A percentile compares a stretch with the other conserved stretches of the same genome.
phyloP scores from a whole-genome alignment of 2,113 vertebrate genomes.

The Psephotus haematonotus region DNA sequence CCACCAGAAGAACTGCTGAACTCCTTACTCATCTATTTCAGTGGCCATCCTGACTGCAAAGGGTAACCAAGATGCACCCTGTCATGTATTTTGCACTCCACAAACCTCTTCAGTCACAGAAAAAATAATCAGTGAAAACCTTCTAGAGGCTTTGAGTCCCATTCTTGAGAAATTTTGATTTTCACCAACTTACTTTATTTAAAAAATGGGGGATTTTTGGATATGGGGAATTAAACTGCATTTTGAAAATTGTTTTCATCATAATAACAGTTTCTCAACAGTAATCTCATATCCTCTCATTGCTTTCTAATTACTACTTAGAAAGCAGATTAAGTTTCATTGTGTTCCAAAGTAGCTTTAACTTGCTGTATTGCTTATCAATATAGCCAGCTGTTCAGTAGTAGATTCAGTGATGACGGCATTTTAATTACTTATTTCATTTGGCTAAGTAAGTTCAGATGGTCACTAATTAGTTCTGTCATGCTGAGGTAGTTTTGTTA shows the following conservation, averaged over 20 bases:
- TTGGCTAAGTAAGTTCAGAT: slow-evolving; percentile 89
- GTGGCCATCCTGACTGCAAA: background rate
- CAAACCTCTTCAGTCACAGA: background rate
- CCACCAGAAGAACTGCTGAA: background rate
- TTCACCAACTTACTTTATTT: background rate
- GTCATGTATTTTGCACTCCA: background rate
- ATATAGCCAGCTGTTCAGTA: slow-evolving; percentile 82
- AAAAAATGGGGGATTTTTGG: background rate
- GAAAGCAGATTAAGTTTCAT: slow-evolving; percentile 79
- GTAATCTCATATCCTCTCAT: slow-evolving; percentile 72
- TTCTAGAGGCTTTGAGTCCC: background rate
- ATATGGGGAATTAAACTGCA: background rate
- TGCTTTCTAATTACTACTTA: slow-evolving; percentile 81
- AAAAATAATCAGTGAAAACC: background rate
- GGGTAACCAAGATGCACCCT: background rate
- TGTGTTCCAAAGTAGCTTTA: slow-evolving; percentile 81
- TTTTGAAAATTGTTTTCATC: slow-evolving; percentile 72
- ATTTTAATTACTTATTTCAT: slow-evolving; percentile 87
- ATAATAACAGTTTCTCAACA: slow-evolving; percentile 67
- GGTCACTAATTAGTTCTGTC: slow-evolving; percentile 93
- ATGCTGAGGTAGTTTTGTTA: slow-evolving; percentile 80
- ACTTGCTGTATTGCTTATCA: slow-evolving; percentile 86
- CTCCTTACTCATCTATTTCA: background rate
- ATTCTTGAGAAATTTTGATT: background rate
- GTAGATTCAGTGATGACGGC: slow-evolving; percentile 79